phyloP scores from a whole-genome alignment of 1,140 invertebrate species.

The Drosophila lacteicornis region DNA sequence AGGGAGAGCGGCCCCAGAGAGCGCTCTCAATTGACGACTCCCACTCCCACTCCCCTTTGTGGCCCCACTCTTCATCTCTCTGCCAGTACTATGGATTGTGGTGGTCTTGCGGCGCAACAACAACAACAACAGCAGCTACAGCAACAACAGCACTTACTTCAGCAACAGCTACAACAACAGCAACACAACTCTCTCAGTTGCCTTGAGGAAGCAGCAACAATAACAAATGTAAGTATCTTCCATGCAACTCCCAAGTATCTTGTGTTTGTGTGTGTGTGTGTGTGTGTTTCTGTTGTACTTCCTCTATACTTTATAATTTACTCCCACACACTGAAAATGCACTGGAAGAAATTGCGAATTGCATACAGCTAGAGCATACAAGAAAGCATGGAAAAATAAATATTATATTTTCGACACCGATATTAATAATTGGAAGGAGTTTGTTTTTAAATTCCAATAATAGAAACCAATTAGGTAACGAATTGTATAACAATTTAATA shows the following conservation, averaged over 20 bases:
- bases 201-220: slow-evolving; percentile 76
- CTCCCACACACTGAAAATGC: slow-evolving; percentile 57
- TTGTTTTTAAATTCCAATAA: not conserved
- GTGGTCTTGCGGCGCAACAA: slow-evolving; percentile 77
- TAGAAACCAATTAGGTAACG: not conserved
- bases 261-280: slow-evolving; percentile 15
- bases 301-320: slow-evolving; percentile 72
- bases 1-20: slow-evolving; percentile 24
- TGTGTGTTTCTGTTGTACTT: slow-evolving; percentile 61
- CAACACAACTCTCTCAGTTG: slow-evolving; percentile 66
- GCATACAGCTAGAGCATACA: not conserved
- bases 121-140: slow-evolving; percentile 56
- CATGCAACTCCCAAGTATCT: slow-evolving; percentile 22
- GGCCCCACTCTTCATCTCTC: slow-evolving; percentile 24
- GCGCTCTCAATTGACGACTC: slow-evolving; percentile 42
- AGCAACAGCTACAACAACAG: slow-evolving; percentile 59
- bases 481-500: too few relatives aligned
- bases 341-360: slow-evolving; percentile 2
- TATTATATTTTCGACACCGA: not conserved
- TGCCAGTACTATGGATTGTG: slow-evolving; percentile 76
- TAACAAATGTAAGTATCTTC: slow-evolving; percentile 78
- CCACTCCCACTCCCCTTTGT: slow-evolving; percentile 36
- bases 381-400: not conserved
- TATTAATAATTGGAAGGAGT: slow-evolving; percentile 19
- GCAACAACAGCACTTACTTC: slow-evolving; percentile 48